Evolutionary conservation across 2,797 vertebrate genomes (phyloP).

Genomic region (Eulemur coronatus): DNA sequence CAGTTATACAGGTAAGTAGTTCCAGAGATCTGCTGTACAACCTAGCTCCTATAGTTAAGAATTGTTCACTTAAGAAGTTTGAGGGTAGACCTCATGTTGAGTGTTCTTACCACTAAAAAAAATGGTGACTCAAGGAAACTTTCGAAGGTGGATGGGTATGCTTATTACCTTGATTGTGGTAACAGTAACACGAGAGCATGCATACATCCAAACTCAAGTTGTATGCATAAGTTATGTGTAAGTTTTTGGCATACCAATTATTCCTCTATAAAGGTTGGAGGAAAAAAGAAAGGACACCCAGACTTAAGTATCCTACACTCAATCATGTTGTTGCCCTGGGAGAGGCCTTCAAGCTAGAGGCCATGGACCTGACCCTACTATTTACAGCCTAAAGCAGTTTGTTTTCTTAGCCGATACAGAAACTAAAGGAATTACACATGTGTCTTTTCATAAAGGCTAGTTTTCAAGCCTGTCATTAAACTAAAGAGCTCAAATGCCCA

Average conservation of each 20-base stretch:
- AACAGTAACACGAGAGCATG: not conserved
- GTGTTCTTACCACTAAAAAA: not conserved
- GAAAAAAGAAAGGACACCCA: not conserved
- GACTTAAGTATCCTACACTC: not conserved
- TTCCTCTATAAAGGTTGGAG: not conserved
- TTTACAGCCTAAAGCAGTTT: not conserved
- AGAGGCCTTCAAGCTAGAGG: not conserved
- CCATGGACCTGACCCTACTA: not conserved
- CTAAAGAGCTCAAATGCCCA: not conserved
- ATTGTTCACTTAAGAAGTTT: not conserved
- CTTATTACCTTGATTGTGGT: not conserved
- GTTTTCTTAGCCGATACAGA: not conserved
- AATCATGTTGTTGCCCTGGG: not conserved
- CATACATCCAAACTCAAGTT: not conserved
- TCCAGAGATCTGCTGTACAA: too few relatives aligned
- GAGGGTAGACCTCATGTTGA: not conserved
- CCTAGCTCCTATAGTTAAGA: too few relatives aligned
- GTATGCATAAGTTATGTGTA: not conserved
- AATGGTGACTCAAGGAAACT: not conserved
- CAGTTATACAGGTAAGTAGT: too few relatives aligned
- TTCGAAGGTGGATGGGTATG: too few relatives aligned
- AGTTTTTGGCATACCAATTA: not conserved
- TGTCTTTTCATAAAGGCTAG: not conserved
- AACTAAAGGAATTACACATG: not conserved
- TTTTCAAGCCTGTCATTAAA: not conserved